Conservation (phyloP, 2,113 vertebrate species). For the Excalfactoria chinensis region DNA sequence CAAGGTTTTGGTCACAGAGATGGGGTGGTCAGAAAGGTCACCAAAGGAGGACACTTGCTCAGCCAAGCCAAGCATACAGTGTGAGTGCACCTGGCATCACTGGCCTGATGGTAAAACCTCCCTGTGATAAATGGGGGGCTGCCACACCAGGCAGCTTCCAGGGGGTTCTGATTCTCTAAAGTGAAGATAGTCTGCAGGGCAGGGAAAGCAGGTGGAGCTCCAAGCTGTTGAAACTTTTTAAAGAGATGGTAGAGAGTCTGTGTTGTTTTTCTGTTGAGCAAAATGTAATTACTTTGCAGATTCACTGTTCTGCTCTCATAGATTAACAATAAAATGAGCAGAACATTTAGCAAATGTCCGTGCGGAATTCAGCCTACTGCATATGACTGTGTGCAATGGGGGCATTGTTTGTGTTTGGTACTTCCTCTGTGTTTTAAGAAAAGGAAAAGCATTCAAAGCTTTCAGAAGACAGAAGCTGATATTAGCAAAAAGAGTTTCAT, state of each 20-base stretch:
- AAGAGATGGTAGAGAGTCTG: neutral
- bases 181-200: neutral
- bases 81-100: neutral
- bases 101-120: neutral
- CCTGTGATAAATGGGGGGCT: neutral
- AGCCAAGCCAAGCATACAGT: neutral
- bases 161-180: neutral
- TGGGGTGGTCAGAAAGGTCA: neutral
- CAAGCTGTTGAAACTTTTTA: neutral
- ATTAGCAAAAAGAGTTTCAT: slow-evolving; percentile 30
- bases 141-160: neutral
- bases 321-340: slow-evolving; percentile 20
- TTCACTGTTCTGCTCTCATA: neutral
- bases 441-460: neutral
- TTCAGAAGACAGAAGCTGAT: neutral
- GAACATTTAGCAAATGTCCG: slow-evolving; percentile 1
- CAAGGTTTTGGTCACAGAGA: fast-evolving
- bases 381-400: neutral
- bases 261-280: neutral
- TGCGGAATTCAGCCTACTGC: neutral
- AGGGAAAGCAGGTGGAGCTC: neutral
- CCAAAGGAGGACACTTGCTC: neutral
- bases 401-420: neutral
- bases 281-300: neutral
- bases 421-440: neutral